A percentile compares a stretch with the other conserved stretches of the same genome.
Conservation (phyloP, 1,140 invertebrate species). For the Drosophila ercepeae region DNA sequence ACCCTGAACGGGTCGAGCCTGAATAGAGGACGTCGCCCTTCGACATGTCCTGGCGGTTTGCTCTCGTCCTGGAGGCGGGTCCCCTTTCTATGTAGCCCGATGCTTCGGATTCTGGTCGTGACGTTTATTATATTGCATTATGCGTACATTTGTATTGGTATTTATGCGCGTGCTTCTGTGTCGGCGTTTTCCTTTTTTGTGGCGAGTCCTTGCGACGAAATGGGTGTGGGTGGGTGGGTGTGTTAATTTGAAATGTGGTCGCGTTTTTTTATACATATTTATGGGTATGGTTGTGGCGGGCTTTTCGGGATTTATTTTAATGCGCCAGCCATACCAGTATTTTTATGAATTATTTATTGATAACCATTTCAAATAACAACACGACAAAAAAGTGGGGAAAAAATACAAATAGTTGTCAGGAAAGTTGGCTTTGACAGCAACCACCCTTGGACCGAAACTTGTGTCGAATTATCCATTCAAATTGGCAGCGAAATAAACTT, state of each 20-base stretch:
- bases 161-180: conserved; percentile 62
- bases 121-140: conserved; percentile 81
- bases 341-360: conserved; percentile 79
- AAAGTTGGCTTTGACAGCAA: conserved; percentile 57
- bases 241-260: conserved; percentile 75
- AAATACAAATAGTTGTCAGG: conserved; percentile 21
- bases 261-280: conserved; percentile 26
- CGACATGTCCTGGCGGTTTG: conserved; percentile 13
- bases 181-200: conserved; percentile 25
- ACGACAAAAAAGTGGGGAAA: not conserved
- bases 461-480: conserved; percentile 32
- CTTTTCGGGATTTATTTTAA: conserved; percentile 72
- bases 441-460: conserved; percentile 39
- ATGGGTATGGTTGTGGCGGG: conserved; percentile 20
- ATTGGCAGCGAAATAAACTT: conserved; percentile 25
- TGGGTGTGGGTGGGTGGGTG: conserved; percentile 22
- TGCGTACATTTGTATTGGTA: conserved; percentile 67
- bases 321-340: conserved; percentile 30
- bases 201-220: conserved; percentile 19
- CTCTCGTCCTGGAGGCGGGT: conserved; percentile 11
- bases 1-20: conserved; percentile 4
- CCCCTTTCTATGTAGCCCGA: not conserved
- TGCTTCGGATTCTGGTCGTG: conserved; percentile 59
- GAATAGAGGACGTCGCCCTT: conserved; percentile 32
- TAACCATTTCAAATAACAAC: conserved; percentile 27